Evolutionary conservation across 2,888 invertebrate genomes (phyloP), one percentile per base, ranked within the genome.

Genomic region (Anorthoa munda): DNA sequence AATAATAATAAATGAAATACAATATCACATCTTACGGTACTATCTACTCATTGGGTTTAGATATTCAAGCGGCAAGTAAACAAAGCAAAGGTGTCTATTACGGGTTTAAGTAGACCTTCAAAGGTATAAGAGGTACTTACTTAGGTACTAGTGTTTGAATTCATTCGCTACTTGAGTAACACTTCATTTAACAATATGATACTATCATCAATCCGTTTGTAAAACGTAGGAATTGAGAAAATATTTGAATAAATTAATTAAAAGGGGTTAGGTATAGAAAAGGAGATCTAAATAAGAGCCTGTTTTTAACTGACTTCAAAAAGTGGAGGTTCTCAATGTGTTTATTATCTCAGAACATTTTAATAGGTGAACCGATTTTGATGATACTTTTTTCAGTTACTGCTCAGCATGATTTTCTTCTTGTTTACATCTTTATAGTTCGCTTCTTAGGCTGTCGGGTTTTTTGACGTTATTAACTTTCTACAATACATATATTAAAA

Each of bases 31-130:
- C 23, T 50, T 2, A 56, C 2, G 12, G 18, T 18, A 63, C 7
- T 31, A 31, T 4, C 0, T 39, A 31, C 21, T 48, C 7, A 63
- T 64, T 65, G 21, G 21, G 15, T 61, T 66, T 45, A 23, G 45
- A 66, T 31, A 50, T 70, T 18, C 12, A 66, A 66, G 53, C 11
- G 45, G 21, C 26, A 67, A n/a, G 26, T 26, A 56, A 67, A 75
- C 80, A 71, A 75, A 66, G 21, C n/a, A 21, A 70, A 26, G 64
- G 70, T 64, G 11, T 75, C 26, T 53, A 61, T 68, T 58, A 56
- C 79, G 53, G 26, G 31, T 11, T 74, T 21, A 69, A 79, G 66
- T 18, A n/a, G 0, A 55, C 13, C 45, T 63, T 69, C 61, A 46
- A 58, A 66, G 56, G 78, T 55, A 53, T 12, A 18, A 73, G 31